Evolutionary conservation across 2,113 vertebrate genomes (phyloP).

Genomic region (Triplophysa tibetana): DNA sequence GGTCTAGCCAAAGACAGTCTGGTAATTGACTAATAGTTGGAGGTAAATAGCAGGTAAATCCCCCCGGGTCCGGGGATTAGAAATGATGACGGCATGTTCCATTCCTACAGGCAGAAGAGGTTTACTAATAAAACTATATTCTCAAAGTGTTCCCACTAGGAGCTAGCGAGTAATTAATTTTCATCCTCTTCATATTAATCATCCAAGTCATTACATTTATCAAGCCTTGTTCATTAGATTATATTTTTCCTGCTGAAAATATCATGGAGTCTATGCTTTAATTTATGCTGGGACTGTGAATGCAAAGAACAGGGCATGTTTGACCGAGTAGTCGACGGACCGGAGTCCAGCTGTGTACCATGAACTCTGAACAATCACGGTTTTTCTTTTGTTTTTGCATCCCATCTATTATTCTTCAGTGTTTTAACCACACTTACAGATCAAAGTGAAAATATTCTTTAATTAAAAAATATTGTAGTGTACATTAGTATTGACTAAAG

Average conservation of each 20-base stretch:
- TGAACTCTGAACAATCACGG: too few relatives aligned
- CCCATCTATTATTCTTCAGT: too few relatives aligned
- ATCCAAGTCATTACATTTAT: constrained; percentile 30
- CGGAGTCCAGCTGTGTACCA: neutral
- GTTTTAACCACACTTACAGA: too few relatives aligned
- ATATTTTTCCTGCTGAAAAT: constrained; percentile 17
- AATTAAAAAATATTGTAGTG: too few relatives aligned
- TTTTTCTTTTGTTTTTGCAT: too few relatives aligned
- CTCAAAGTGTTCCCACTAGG: neutral
- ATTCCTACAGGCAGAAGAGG: constrained; percentile 40
- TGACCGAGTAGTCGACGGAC: too few relatives aligned
- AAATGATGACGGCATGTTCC: constrained; percentile 57
- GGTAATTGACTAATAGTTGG: constrained; percentile 70
- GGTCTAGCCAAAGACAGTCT: constrained; percentile 65
- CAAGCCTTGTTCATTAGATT: constrained; percentile 30
- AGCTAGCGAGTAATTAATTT: constrained; percentile 41
- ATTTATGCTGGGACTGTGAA: constrained; percentile 12
- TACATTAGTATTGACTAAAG: too few relatives aligned
- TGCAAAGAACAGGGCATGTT: neutral
- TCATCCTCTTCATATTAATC: constrained; percentile 36
- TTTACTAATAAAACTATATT: constrained; percentile 50
- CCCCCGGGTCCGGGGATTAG: constrained; percentile 55
- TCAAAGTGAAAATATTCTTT: too few relatives aligned
- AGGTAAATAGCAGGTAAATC: constrained; percentile 66
- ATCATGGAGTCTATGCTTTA: constrained; percentile 8